phyloP scores from a whole-genome alignment of 2,888 invertebrate genomes.

The Subacronicta megacephala region DNA sequence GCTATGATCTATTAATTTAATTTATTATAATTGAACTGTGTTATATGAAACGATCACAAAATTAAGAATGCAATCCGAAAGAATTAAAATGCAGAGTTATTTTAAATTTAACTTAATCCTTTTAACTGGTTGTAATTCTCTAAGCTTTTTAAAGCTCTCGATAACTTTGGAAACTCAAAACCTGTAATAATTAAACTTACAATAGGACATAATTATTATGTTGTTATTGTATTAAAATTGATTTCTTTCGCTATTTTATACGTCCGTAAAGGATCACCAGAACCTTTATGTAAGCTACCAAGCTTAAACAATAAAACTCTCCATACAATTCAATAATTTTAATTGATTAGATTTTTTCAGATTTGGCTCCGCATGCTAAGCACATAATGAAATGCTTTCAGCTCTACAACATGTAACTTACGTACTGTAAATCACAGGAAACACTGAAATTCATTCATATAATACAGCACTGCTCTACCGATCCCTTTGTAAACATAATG shows the following conservation, averaged over 20 bases:
- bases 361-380: too few species aligned
- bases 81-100: constrained; percentile 42
- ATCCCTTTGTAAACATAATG: constrained; percentile 20
- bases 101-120: constrained; percentile 50
- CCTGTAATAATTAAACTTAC: neutral
- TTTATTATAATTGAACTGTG: constrained; percentile 67
- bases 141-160: constrained; percentile 4
- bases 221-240: neutral
- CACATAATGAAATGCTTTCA: neutral
- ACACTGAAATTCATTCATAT: constrained; percentile 1
- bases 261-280: too few species aligned
- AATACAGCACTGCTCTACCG: constrained; percentile 25
- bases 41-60: constrained; percentile 52
- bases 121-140: constrained; percentile 31
- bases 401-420: too few species aligned
- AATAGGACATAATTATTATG: neutral
- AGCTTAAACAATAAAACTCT: too few species aligned
- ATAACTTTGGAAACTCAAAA: constrained; percentile 8
- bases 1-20: constrained; percentile 70
- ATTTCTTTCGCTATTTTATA: too few species aligned
- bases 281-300: too few species aligned
- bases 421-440: neutral
- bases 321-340: too few species aligned
- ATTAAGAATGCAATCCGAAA: constrained; percentile 56
- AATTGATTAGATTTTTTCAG: too few species aligned